These are phyloP conservation scores for Pangasius djambal DNA, from an alignment of 2,797 vertebrate species.

Conservation along the genomic window DNA sequence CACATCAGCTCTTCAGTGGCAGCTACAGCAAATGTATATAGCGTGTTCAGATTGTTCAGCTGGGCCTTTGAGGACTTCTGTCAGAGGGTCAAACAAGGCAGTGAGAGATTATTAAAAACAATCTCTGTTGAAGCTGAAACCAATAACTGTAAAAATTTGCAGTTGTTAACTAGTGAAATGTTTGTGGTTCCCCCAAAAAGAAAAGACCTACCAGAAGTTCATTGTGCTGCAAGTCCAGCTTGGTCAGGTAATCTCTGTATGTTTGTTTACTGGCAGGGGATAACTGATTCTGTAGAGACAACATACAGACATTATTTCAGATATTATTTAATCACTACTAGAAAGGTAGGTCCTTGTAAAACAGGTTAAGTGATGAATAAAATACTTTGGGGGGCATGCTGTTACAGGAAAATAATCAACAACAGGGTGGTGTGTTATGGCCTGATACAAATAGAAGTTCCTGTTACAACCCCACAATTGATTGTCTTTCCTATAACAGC, in stretches of 20 bases:
- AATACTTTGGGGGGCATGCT: background rate
- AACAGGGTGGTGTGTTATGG: background rate
- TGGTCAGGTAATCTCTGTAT: conserved; percentile 84
- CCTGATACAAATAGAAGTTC: background rate
- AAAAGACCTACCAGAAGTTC: conserved; percentile 82
- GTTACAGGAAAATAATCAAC: background rate
- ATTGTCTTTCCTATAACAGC: background rate
- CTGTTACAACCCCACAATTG: background rate
- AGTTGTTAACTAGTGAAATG: background rate
- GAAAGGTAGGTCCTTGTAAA: background rate
- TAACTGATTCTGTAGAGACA: conserved; percentile 79
- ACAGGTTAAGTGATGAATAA: background rate
- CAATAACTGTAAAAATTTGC: background rate
- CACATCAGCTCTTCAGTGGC: conserved; percentile 94
- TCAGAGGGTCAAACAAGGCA: background rate
- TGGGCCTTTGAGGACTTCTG: conserved; percentile 85
- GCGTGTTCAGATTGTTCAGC: conserved; percentile 81
- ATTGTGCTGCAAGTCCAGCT: conserved; percentile 85
- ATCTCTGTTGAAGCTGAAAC: background rate
- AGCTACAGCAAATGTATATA: conserved; percentile 82
- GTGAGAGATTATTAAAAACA: background rate
- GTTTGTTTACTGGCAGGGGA: conserved; percentile 75
- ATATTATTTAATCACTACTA: background rate
- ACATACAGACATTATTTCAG: background rate
- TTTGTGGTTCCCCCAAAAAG: background rate